Base-by-base conservation (phyloP, 2,113 vertebrate species). In the Neogobius melanostomus region DNA sequence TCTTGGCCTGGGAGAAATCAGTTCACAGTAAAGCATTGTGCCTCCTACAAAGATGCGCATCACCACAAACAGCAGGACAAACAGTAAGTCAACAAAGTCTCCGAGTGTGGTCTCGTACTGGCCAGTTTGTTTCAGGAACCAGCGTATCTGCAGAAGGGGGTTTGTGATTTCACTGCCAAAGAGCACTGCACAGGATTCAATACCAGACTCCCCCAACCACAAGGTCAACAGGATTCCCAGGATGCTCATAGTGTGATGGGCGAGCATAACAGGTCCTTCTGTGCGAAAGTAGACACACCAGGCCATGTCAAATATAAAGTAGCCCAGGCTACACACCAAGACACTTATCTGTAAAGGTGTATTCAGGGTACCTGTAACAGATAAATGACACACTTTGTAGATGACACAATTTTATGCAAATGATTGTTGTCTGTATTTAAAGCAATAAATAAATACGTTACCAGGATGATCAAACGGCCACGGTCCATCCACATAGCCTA, bases 161-260 rank as follows among this genome's bases (percentile, higher is more conserved):
- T 99, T 99, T 67, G 97, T 98, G 85, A 99, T 93, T 90, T 99
- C 97, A 1, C 96, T 98, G 80, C 97, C 97, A 21, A 98, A 99
- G 79, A 99, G 93, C 48, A 99, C 97, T 0, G 95, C 96, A 0
- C 97, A 98, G 47, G 93, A 92, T 85, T 99, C 97, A 0, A 93
- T 94, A 50, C 94, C 97, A 0, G 97, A 99, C 85, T 97, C 96
- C 2, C 94, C 96, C 4, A 98, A 88, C n/a, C 88, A 93, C 73
- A 99, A 64, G 0, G 95, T 95, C 8, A 94, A 74, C 16, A 95
- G 71, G 88, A 98, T 98, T 79, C 97, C 97, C 89, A 96, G 52
- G 85, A 99, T 97, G 91, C 96, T 98, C 82, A 99, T 85, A 46
- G 93, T 95, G 85, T 99, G 97, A 86, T 99, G 97, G 83, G 95